A percentile compares a stretch with the other conserved stretches of the same genome.
Conservation (phyloP, 2,888 invertebrate genomes). For the Tetropium fuscum region DNA sequence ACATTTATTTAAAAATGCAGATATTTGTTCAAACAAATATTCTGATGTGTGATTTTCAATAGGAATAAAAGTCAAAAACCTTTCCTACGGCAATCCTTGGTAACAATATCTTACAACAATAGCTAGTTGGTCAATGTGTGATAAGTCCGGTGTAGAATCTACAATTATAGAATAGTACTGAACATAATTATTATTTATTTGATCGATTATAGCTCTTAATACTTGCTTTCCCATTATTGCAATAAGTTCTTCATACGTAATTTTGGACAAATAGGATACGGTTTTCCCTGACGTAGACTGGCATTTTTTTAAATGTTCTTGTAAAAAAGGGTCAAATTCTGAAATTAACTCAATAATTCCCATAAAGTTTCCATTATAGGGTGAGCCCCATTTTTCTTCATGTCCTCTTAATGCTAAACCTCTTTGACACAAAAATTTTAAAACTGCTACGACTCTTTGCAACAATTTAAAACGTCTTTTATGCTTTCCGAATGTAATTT, state of each 20-base stretch:
- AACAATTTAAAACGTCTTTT: too few species aligned
- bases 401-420: background rate
- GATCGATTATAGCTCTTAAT: background rate
- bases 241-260: background rate
- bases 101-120: too few species aligned
- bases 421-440: background rate
- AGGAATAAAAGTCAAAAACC: too few species aligned
- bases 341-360: background rate
- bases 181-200: too few species aligned
- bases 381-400: too few species aligned
- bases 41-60: too few species aligned
- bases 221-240: background rate
- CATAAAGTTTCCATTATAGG: background rate
- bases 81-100: too few species aligned
- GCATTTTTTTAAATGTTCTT: background rate
- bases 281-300: background rate
- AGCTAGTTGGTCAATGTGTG: background rate
- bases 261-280: background rate
- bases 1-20: too few species aligned
- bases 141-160: background rate
- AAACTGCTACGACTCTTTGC: background rate
- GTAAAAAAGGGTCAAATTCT: background rate
- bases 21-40: too few species aligned
- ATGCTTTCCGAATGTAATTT: too few species aligned
- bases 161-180: background rate